These are phyloP conservation scores for Phaetusa simplex DNA, from an alignment of 2,113 vertebrate species.

Conservation along the genomic window DNA sequence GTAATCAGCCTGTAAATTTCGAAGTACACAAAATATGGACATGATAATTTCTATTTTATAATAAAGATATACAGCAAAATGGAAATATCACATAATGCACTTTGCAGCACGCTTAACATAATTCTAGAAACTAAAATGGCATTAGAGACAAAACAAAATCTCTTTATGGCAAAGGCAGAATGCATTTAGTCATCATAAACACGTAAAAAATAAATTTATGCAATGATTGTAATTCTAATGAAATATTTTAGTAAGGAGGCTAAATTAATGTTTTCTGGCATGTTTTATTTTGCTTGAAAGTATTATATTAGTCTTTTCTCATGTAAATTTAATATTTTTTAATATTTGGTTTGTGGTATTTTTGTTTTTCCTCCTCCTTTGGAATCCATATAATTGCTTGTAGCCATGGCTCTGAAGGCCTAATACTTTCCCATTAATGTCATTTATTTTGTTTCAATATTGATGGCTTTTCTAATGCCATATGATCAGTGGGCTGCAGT, in stretches of 20 bases:
- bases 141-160: conserved; percentile 72
- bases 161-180: conserved; percentile 66
- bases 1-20: conserved; percentile 73
- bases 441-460: conserved; percentile 94
- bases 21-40: conserved; percentile 24
- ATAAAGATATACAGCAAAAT: conserved; percentile 60
- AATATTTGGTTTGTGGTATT: conserved; percentile 69
- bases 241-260: conserved; percentile 26
- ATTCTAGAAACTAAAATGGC: conserved; percentile 73
- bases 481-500: conserved; percentile 92
- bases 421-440: conserved; percentile 93
- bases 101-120: conserved; percentile 74
- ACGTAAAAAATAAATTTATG: conserved; percentile 62
- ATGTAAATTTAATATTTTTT: conserved; percentile 70
- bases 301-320: conserved; percentile 49
- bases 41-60: conserved; percentile 60
- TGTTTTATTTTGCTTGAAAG: conserved; percentile 63
- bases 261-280: conserved; percentile 55
- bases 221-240: conserved; percentile 61
- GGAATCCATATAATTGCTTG: conserved; percentile 84
- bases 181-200: conserved; percentile 68
- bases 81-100: conserved; percentile 65
- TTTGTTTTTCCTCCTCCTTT: conserved; percentile 77
- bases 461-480: conserved; percentile 99
- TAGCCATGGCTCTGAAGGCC: conserved; percentile 82